phyloP scores from a whole-genome alignment of 2,888 invertebrate species.

The Caenorhabditis zanzibari region DNA sequence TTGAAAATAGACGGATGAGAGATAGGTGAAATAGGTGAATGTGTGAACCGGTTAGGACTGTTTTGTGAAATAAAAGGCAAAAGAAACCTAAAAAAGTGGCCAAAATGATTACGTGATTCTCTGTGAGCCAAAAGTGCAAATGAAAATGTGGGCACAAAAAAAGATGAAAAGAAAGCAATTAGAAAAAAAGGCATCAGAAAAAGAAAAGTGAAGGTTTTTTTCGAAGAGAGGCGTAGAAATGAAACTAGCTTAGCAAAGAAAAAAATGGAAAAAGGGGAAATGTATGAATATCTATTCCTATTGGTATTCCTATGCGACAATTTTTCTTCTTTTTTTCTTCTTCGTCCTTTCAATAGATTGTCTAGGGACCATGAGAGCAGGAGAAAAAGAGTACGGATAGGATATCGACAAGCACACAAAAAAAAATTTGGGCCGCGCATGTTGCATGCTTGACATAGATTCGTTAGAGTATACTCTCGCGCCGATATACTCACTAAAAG shows the following conservation, averaged over 20 bases:
- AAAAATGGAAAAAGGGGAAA: slow-evolving; percentile 21
- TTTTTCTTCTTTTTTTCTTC: slow-evolving; percentile 16
- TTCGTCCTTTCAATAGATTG: slow-evolving; percentile 41
- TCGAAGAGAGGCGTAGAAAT: slow-evolving; percentile 16
- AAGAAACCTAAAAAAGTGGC: not conserved
- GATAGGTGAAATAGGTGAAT: slow-evolving; percentile 1
- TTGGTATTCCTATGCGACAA: slow-evolving; percentile 34
- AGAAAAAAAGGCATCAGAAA: slow-evolving; percentile 40
- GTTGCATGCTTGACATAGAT: slow-evolving; percentile 58
- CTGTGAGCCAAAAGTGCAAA: slow-evolving; percentile 17
- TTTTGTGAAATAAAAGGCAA: no score
- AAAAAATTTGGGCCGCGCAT: slow-evolving; percentile 41
- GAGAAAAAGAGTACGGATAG: slow-evolving; percentile 42
- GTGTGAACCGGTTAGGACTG: slow-evolving; percentile 10
- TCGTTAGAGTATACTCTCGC: slow-evolving; percentile 45
- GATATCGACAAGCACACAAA: slow-evolving; percentile 24
- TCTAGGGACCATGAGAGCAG: slow-evolving; percentile 38
- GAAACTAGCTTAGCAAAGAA: slow-evolving; percentile 39
- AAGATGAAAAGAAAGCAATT: slow-evolving; percentile 46
- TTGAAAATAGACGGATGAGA: not conserved
- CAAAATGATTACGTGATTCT: slow-evolving; percentile 22
- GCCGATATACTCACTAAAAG: slow-evolving; percentile 1
- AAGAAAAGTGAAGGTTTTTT: slow-evolving; percentile 20
- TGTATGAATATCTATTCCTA: slow-evolving; percentile 51
- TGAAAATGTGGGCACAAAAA: slow-evolving; percentile 30